phyloP scores from a whole-genome alignment of 2,797 vertebrate genomes.

The Xenopus petersii region DNA sequence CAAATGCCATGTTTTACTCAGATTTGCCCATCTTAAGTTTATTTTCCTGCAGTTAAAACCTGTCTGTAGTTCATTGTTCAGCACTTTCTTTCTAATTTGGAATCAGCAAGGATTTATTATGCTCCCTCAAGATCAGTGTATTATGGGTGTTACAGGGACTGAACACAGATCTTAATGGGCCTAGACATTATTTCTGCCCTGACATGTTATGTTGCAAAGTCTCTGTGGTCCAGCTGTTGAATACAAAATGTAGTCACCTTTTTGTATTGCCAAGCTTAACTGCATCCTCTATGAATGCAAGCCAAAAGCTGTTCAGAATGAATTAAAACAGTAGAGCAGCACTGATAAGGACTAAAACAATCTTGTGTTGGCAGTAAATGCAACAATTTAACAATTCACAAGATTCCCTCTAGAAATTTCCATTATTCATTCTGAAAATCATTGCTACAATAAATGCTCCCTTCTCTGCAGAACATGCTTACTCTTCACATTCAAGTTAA shows the following conservation, averaged over 20 bases:
- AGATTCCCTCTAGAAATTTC: constrained; percentile 31
- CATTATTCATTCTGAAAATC: constrained; percentile 18
- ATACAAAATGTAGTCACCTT: constrained; percentile 13
- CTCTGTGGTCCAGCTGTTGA: neutral
- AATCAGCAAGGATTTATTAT: neutral
- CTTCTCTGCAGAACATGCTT: constrained; percentile 25
- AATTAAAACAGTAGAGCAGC: constrained; percentile 1
- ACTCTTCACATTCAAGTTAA: constrained; percentile 24
- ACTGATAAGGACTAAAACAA: constrained; percentile 17
- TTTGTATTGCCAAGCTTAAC: neutral
- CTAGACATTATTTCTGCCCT: neutral
- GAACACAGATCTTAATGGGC: constrained; percentile 3
- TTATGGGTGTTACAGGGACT: neutral
- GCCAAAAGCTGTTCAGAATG: constrained; percentile 15
- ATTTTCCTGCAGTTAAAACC: neutral
- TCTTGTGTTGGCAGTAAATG: constrained; percentile 14
- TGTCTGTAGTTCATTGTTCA: neutral
- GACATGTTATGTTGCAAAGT: neutral
- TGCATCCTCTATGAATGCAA: neutral
- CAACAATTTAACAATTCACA: constrained; percentile 16
- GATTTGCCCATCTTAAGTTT: too few species aligned
- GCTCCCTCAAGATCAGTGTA: neutral
- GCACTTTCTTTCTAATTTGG: neutral
- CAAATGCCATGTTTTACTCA: too few species aligned
- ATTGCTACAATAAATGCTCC: neutral